These are phyloP conservation scores for Berghia stephanieae DNA, from an alignment of 1,140 invertebrate species.

Conservation along the genomic window DNA sequence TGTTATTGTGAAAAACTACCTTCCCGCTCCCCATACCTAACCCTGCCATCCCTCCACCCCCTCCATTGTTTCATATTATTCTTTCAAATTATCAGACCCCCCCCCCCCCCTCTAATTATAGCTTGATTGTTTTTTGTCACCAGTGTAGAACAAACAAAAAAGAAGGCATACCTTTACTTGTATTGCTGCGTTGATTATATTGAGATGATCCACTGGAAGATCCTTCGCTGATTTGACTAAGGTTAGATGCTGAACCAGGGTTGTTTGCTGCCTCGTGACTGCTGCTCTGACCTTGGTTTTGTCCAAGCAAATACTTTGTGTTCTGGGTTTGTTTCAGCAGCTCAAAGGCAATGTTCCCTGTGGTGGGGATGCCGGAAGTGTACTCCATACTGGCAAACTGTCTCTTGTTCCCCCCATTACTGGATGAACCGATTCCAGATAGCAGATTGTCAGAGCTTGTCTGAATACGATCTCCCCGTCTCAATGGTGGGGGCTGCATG, in stretches of 20 bases:
- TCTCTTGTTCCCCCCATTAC: conserved; percentile 1
- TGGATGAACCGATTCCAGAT: no score
- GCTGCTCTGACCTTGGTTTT: conserved; percentile 40
- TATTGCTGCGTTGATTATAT: not conserved
- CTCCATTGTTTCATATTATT: no score
- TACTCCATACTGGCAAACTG: conserved; percentile 38
- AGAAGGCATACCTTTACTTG: conserved; percentile 3
- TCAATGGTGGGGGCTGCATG: no score
- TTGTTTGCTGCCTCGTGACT: conserved; percentile 18
- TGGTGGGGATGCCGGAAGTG: conserved; percentile 35
- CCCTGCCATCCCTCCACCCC: no score
- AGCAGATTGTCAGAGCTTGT: no score
- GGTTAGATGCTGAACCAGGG: conserved; percentile 36
- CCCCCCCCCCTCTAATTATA: no score
- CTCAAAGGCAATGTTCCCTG: conserved; percentile 59
- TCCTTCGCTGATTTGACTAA: conserved; percentile 54
- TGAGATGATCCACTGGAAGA: conserved; percentile 55
- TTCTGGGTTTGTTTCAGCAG: conserved; percentile 61
- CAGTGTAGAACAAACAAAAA: not conserved
- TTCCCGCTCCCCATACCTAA: no score
- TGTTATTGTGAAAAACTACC: no score
- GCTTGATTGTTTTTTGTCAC: no score
- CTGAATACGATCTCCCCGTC: no score
- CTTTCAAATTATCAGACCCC: no score
- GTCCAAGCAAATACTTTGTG: conserved; percentile 58